Conservation (phyloP, 2,888 invertebrate genomes). For the Chrysomela aeneicollis region DNA sequence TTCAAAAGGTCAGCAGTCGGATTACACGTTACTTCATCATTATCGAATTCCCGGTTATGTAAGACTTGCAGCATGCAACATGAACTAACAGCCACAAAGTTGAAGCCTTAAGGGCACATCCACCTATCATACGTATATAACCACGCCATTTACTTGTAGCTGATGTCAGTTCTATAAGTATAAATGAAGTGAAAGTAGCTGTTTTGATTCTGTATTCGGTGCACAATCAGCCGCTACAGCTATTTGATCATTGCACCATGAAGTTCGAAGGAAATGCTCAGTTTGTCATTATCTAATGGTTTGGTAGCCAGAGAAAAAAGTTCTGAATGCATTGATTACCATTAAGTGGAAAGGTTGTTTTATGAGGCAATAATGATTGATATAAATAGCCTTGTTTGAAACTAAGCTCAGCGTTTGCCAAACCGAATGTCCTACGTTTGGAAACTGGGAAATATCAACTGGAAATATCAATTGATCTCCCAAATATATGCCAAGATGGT, state of each 20-base stretch:
- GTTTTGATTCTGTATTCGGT: slow-evolving; percentile 6
- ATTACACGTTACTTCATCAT: slow-evolving; percentile 4
- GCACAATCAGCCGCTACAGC: not conserved
- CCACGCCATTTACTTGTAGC: slow-evolving; percentile 16
- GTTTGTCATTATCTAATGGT: slow-evolving; percentile 19
- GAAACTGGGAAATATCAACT: no score
- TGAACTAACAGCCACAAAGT: not conserved
- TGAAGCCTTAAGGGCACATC: slow-evolving; percentile 12
- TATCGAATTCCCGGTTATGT: not conserved
- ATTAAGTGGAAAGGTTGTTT: slow-evolving; percentile 5
- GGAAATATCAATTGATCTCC: no score
- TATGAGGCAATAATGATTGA: not conserved
- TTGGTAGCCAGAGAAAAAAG: slow-evolving; percentile 4
- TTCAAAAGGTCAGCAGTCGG: not conserved
- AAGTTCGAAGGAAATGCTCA: not conserved
- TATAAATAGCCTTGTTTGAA: no score
- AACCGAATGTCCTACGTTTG: no score
- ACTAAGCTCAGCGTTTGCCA: no score
- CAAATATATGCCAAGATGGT: no score
- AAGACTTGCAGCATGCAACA: not conserved
- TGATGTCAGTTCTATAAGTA: not conserved
- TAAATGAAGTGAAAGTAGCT: slow-evolving; percentile 18
- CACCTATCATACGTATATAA: slow-evolving; percentile 8
- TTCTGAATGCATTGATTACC: not conserved
- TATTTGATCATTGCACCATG: not conserved